These are phyloP conservation scores for Drusus annulatus DNA, from an alignment of 1,140 invertebrate genomes.

Conservation along the genomic window DNA sequence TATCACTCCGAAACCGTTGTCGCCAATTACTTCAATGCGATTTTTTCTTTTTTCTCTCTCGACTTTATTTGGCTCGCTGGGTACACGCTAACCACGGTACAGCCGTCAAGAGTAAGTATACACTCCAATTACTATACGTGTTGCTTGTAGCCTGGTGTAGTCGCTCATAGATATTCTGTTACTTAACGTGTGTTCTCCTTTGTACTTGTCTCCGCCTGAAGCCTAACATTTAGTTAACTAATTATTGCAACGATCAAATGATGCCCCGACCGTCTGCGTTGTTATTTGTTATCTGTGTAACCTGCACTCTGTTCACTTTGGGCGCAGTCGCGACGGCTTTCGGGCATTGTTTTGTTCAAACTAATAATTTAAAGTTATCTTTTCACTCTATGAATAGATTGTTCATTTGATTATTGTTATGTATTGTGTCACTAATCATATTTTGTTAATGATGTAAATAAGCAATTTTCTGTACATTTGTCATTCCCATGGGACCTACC, in stretches of 20 bases:
- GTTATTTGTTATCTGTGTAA: background rate
- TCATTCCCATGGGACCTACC: conserved; percentile 48
- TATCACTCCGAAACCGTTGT: conserved; percentile 60
- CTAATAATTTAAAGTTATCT: conserved; percentile 15
- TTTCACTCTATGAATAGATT: conserved; percentile 41
- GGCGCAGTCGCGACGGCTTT: background rate
- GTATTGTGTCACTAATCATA: conserved; percentile 35
- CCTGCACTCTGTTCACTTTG: background rate
- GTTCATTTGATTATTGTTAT: conserved; percentile 41
- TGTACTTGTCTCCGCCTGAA: conserved; percentile 44
- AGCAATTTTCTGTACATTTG: conserved; percentile 56
- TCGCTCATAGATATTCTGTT: conserved; percentile 38
- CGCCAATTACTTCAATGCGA: conserved; percentile 74
- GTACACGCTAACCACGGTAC: conserved; percentile 71
- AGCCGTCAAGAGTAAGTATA: conserved; percentile 73
- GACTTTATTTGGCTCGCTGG: conserved; percentile 73
- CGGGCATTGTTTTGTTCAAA: conserved; percentile 28
- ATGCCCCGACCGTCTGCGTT: conserved; percentile 3
- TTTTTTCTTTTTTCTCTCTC: conserved; percentile 72
- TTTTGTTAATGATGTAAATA: conserved; percentile 47
- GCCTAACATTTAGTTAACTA: conserved; percentile 26
- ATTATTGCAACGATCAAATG: conserved; percentile 11
- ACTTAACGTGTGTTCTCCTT: conserved; percentile 28
- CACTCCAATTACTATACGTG: conserved; percentile 59
- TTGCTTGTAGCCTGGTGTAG: conserved; percentile 48